Evolutionary conservation across 2,113 vertebrate genomes (phyloP), one percentile per base, ranked within the genome.

Genomic region (Fulmarus glacialis): DNA sequence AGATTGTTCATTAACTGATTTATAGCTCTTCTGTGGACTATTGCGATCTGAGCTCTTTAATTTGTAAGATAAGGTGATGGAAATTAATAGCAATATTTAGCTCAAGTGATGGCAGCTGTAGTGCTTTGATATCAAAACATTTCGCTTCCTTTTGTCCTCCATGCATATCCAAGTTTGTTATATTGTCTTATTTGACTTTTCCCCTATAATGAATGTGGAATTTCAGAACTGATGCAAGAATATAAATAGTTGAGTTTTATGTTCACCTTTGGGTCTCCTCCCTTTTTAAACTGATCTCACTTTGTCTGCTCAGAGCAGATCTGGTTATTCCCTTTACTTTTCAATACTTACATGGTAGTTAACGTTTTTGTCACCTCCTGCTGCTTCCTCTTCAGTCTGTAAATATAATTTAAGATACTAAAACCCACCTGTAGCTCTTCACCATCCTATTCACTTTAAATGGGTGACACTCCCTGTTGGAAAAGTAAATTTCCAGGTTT

Each of bases 371-470:
- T 43, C 42, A 38, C 17, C 4, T 72, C 19, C 22, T 43, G 3
- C 42, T 74, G 47, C 45, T 58, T 67, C 7, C 2, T 88, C 53
- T 81, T 93, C 34, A 38, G 22, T 89, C 27, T 26, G 6, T 50
- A 71, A 78, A 68, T 42, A 13, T 16, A 67, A 52, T 36, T 75
- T 38, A 78, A 90, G 42, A 23, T 50, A 20, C 12, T 56, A 50
- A 94, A 92, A 90, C 83, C 58, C 19, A 62, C 48, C 56, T 70
- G 27, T 71, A 83, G 67, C 50, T n/a, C 50, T 90, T 91, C 30
- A 11, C 22, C 20, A 20, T 62, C 60, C 45, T 52, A 29, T 43
- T 89, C 15, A 29, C 42, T 77, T 78, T 18, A 70, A 84, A 67
- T 36, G 71, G 43, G 20, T 75, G 72, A 64, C 13, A n/a, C 5